Base-by-base conservation (phyloP, 2,888 invertebrate species). In the Stenchaetothrips biformis region DNA sequence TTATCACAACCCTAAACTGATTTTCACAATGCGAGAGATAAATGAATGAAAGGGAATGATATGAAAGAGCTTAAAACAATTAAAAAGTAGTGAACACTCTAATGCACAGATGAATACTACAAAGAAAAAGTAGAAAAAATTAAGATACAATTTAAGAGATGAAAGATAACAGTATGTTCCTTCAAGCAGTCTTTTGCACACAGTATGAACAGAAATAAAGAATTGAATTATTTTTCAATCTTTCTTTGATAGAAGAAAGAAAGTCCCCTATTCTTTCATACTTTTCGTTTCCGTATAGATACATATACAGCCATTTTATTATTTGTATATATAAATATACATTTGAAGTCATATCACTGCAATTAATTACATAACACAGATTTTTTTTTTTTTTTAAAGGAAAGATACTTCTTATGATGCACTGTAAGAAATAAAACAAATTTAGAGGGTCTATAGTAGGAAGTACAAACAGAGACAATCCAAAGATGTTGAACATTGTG, bases 151-250 rank as follows among this genome's bases (percentile, higher is more conserved):
- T 74, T 74, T 7, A 74, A 74, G 25, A 25, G 67, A 74, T 74
- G 67, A 74, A 74, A 25, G 67, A 74, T 74, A 74, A 74, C 67
- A 74, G 25, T 74, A 74, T 74, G 67, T 74, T 21, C 67, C 67
- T 74, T 74, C 67, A 74, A 74, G 67, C 67, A 74, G 67, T 74
- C 67, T 74, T 74, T 74, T 74, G 67, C 67, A 74, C 67, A 74
- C 21, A 74, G 67, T 74, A 74, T 74, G 67, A 74, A 74, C 67
- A 21, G 67, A 74, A 74, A 74, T 74, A 21, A 74, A 7, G n/a
- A 74, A 21, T 74, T 25, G 11, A 13, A 53, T 25, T 25, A 37
- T 21, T 11, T 74, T 25, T 74, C 8, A 74, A 67, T 67, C 67
- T 74, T 25, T 25, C 25, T 11, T 25, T 74, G 25, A 25, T 74